Percentiles rank a stretch among this genome's conserved stretches.
phyloP scores from a whole-genome alignment of 2,888 invertebrate species.

The Heteromyza rotundicornis region DNA sequence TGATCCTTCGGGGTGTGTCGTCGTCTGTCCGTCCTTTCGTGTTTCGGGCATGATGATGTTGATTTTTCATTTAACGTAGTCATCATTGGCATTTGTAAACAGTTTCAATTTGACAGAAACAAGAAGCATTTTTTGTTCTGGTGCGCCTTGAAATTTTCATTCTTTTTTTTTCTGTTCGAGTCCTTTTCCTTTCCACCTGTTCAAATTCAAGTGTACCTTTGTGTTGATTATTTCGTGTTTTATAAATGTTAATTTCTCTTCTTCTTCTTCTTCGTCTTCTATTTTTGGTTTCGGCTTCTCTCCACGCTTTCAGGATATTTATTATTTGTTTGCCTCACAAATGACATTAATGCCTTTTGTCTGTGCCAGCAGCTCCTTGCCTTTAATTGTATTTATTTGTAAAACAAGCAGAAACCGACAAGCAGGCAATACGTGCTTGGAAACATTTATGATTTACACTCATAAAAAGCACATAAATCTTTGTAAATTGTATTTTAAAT shows the following conservation, averaged over 20 bases:
- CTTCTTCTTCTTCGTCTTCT: too few relatives aligned
- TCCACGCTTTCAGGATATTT: slow-evolving; percentile 8
- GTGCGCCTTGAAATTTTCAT: background rate
- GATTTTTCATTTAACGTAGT: slow-evolving; percentile 37
- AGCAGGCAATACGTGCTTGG: slow-evolving; percentile 13
- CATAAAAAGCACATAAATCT: background rate
- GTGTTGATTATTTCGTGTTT: background rate
- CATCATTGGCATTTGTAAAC: slow-evolving; percentile 13
- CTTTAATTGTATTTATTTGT: background rate
- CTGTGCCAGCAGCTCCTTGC: background rate
- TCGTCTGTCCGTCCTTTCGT: background rate
- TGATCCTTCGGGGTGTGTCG: background rate
- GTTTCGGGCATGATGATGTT: slow-evolving; percentile 26
- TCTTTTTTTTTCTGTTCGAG: too few relatives aligned
- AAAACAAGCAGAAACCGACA: background rate
- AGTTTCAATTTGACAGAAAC: too few relatives aligned
- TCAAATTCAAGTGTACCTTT: background rate
- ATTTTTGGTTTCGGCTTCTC: background rate
- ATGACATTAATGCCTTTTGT: slow-evolving; percentile 16
- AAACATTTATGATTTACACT: slow-evolving; percentile 9
- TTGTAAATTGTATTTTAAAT: background rate
- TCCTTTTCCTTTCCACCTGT: background rate
- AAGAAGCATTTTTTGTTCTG: too few relatives aligned
- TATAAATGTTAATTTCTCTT: too few relatives aligned
- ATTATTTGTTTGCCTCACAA: slow-evolving; percentile 14